Evolutionary conservation across 2,888 invertebrate species (phyloP), one percentile per base, ranked within the genome.

Genomic region (Thecocarcelia acutangulata): DNA sequence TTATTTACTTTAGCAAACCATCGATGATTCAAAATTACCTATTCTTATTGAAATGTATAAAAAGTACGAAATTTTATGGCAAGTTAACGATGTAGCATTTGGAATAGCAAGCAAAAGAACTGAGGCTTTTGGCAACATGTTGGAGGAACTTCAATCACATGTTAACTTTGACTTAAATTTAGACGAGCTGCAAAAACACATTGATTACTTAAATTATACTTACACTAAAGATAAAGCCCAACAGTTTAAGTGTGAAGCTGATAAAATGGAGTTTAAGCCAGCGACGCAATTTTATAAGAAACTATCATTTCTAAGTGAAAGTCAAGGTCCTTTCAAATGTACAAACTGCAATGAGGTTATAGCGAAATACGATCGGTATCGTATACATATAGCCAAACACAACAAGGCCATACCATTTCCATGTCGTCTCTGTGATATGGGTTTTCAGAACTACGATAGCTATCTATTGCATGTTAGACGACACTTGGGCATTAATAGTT

Each of bases 121-220:
- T 48, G 80, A 81, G 73, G 68, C 72, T 12, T 68, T 68, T 42
- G 61, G 56, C 21, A 59, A 46, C 15, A 81, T 81, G 15, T 15
- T 52, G 11, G 72, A 66, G 6, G 80, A 81, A 46, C 46, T 81
- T 5, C 76, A 76, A 61, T 37, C 9, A 21, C 66, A 72, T 48
- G 70, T 59, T 58, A 73, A 68, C 46, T 72, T 81, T 12, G 56
- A 76, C 9, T 21, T 81, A 58, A 81, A 24, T 17, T 63, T 69
- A 1, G 69, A 69, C 3, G 61, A 46, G 0, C n/a, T 76, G 37
- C 69, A 46, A 19, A 37, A 76, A 63, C 61, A 76, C 15, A 54
- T 76, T 24, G 59, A 76, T 87, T 40, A 87, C 84, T 15, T 87
- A 87, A 80, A 80, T 52, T 69, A 69, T 5, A n/a, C 75, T 1